Conservation (phyloP, 2,888 invertebrate genomes). For the Anagyrus pseudococci region DNA sequence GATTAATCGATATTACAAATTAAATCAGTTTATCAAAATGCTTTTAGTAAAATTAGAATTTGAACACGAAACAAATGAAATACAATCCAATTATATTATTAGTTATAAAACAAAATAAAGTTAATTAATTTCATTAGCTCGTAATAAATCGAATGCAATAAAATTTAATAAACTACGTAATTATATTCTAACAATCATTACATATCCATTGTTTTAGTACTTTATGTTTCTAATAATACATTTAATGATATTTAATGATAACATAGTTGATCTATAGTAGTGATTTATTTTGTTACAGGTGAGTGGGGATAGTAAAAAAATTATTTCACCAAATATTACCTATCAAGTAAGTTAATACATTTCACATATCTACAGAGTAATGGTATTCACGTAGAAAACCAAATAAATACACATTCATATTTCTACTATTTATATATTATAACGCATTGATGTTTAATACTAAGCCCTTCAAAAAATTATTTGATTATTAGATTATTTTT, state of each 20-base stretch:
- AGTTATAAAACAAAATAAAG: neutral
- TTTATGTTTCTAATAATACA: too few species aligned
- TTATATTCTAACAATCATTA: neutral
- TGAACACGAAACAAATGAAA: neutral
- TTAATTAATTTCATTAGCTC: conserved; percentile 3
- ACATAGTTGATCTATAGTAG: too few species aligned
- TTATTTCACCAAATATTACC: too few species aligned
- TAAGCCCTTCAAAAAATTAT: too few species aligned
- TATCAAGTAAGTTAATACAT: neutral
- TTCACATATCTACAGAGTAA: neutral
- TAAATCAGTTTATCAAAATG: conserved; percentile 1
- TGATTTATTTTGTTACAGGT: conserved; percentile 8
- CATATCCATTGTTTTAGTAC: too few species aligned
- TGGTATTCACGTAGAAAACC: neutral
- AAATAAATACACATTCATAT: neutral
- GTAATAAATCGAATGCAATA: neutral
- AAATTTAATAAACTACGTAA: neutral
- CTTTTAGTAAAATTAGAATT: conserved; percentile 7
- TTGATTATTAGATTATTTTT: too few species aligned
- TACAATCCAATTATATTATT: conserved; percentile 1
- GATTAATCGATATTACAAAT: too few species aligned
- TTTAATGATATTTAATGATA: too few species aligned
- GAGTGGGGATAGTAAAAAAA: too few species aligned
- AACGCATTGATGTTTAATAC: too few species aligned
- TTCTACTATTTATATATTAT: neutral